phyloP scores from a whole-genome alignment of 2,113 vertebrate genomes.

The Tylochromis polylepis region DNA sequence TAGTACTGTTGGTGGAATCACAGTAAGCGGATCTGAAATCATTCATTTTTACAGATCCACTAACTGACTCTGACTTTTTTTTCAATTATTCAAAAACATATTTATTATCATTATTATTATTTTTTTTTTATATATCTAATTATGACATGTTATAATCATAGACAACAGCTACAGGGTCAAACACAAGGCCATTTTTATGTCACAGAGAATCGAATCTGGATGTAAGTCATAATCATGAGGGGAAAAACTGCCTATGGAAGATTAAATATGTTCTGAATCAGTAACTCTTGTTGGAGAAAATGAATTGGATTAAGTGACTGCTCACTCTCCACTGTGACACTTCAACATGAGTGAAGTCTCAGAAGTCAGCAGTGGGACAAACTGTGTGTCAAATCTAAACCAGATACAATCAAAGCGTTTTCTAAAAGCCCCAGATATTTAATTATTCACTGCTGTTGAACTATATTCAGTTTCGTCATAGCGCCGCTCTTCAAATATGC shows the following conservation, averaged over 20 bases:
- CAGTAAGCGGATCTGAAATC: neutral
- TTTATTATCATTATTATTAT: no score
- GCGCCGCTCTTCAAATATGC: neutral
- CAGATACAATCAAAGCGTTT: neutral
- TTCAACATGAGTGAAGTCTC: neutral
- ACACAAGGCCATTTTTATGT: neutral
- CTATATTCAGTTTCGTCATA: accelerated
- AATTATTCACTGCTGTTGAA: neutral
- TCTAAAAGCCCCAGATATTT: no score
- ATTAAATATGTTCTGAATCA: neutral
- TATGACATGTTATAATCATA: neutral
- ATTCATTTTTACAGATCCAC: neutral
- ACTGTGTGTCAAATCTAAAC: neutral
- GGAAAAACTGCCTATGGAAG: accelerated
- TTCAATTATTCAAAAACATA: neutral
- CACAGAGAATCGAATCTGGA: neutral
- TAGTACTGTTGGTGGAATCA: neutral
- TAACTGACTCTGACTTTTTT: neutral
- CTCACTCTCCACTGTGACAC: neutral
- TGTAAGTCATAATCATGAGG: neutral
- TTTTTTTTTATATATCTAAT: neutral
- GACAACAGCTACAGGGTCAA: neutral
- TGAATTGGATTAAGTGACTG: neutral
- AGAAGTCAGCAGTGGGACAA: neutral
- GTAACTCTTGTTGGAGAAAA: neutral